Conservation (phyloP, 2,113 vertebrate genomes). For the Nyctibius bracteatus region DNA sequence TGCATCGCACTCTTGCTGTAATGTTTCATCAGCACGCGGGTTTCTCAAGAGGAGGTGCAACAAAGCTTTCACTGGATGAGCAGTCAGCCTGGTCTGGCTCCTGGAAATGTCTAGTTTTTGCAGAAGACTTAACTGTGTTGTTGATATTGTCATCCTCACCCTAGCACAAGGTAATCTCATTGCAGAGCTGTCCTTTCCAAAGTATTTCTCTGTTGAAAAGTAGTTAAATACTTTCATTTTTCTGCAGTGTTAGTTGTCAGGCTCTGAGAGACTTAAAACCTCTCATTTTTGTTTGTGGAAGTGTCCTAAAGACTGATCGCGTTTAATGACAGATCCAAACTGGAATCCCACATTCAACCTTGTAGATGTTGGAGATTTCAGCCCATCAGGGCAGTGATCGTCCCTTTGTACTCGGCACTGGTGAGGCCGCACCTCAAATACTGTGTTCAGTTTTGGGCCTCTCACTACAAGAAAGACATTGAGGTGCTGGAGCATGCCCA, state of each 20-base stretch:
- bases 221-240: not conserved
- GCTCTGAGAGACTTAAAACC: not conserved
- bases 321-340: not conserved
- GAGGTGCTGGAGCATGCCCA: not conserved
- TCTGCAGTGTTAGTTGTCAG: not conserved
- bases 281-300: not conserved
- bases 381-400: not conserved
- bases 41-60: not conserved
- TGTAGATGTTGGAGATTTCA: not conserved
- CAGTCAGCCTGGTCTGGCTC: not conserved
- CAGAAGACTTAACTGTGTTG: not conserved
- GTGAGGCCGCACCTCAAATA: fast-evolving
- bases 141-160: not conserved
- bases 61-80: not conserved
- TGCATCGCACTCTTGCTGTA: not conserved
- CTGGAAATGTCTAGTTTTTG: not conserved
- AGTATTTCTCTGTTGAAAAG: not conserved
- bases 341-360: not conserved
- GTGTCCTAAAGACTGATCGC: not conserved
- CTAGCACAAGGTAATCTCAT: not conserved
- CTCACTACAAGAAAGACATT: not conserved
- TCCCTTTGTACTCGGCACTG: not conserved
- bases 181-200: not conserved
- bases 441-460: not conserved
- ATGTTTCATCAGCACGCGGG: not conserved